Evolutionary conservation across 1,140 invertebrate genomes (phyloP).

Genomic region (Ladona fulva): DNA sequence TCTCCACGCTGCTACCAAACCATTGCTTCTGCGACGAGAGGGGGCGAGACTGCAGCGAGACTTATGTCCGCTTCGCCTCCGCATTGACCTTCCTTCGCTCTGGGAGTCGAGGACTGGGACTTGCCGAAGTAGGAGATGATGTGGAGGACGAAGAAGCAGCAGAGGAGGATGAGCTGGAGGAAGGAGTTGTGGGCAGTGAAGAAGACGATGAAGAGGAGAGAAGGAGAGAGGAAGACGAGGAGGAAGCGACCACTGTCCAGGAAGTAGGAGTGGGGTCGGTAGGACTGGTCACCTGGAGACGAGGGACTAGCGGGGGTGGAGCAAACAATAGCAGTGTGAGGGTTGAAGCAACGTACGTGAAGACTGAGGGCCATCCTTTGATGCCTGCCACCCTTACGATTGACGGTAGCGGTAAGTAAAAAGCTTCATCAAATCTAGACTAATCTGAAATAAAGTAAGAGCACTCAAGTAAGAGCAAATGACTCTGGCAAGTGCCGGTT

Average conservation of each 20-base stretch:
- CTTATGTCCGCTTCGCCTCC: constrained; percentile 12
- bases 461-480: too few relatives aligned
- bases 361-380: background rate
- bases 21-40: constrained; percentile 14
- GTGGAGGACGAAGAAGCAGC: background rate
- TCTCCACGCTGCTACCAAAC: constrained; percentile 4
- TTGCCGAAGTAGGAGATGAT: background rate
- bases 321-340: constrained; percentile 19
- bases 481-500: too few relatives aligned
- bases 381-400: constrained; percentile 23
- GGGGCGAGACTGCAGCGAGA: background rate
- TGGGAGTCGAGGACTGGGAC: background rate
- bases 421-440: too few relatives aligned
- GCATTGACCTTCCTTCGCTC: constrained; percentile 11
- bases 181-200: background rate
- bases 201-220: background rate
- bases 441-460: too few relatives aligned
- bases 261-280: constrained; percentile 19
- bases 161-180: background rate
- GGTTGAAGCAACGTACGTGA: constrained; percentile 23
- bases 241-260: background rate
- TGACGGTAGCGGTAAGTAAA: constrained; percentile 21
- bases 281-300: constrained; percentile 21
- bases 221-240: background rate
- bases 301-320: background rate